A percentile compares a stretch with the other conserved stretches of the same genome.
These are phyloP conservation scores for Pelodiscus sinensis DNA, from an alignment of 2,113 vertebrate species.

Conservation along the genomic window DNA sequence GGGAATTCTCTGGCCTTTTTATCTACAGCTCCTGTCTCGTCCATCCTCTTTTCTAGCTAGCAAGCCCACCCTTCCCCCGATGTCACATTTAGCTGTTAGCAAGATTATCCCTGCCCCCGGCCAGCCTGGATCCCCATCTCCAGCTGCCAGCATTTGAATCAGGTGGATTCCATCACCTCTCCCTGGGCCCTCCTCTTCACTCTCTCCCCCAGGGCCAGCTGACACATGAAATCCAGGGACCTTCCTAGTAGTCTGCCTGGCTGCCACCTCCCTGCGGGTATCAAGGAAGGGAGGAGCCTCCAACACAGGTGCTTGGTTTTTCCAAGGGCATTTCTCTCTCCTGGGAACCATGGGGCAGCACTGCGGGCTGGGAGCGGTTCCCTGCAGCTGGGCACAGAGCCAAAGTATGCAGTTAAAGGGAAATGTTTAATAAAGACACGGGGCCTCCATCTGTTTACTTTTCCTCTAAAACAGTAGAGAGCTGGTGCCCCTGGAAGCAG, in stretches of 20 bases:
- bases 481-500: conserved; percentile 60
- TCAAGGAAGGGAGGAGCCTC: neutral
- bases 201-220: neutral
- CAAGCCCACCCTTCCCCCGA: neutral
- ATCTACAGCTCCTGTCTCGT: conserved; percentile 19
- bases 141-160: neutral
- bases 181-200: neutral
- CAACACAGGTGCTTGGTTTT: neutral
- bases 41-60: neutral
- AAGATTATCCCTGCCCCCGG: neutral
- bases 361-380: conserved; percentile 38
- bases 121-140: neutral
- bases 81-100: fast-evolving
- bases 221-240: fast-evolving
- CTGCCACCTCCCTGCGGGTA: fast-evolving
- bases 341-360: neutral
- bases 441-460: conserved; percentile 75
- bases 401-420: conserved; percentile 76
- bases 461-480: conserved; percentile 75
- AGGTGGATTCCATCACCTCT: neutral
- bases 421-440: conserved; percentile 78
- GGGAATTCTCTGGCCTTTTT: neutral
- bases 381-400: conserved; percentile 64
- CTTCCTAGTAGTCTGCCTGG: neutral
- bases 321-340: neutral